Percentiles rank a stretch among this genome's conserved stretches.
Evolutionary conservation across 2,113 vertebrate species (phyloP).

Genomic region (Atlantisia rogersi): DNA sequence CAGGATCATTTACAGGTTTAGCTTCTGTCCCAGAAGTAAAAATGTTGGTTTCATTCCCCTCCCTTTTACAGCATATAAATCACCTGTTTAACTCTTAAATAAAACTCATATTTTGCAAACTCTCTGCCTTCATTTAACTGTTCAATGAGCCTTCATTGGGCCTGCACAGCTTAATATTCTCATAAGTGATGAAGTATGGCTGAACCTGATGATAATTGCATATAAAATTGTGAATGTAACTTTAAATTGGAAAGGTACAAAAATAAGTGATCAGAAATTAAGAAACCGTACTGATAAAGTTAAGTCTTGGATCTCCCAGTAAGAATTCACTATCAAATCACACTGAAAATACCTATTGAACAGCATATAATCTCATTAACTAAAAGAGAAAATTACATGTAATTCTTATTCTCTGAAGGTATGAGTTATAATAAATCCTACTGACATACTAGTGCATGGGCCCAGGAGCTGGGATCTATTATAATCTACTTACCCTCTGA

Average conservation of each 20-base stretch:
- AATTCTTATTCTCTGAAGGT: conserved; percentile 48
- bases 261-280: neutral
- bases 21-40: neutral
- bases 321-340: neutral
- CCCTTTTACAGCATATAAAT: neutral
- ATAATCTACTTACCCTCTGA: conserved; percentile 48
- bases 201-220: neutral
- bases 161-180: neutral
- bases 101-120: neutral
- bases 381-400: conserved; percentile 10
- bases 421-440: conserved; percentile 17
- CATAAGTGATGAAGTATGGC: neutral
- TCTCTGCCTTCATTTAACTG: neutral
- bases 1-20: neutral
- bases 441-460: neutral
- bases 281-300: neutral
- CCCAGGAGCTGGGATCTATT: neutral
- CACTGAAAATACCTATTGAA: neutral
- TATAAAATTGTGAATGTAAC: neutral
- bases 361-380: conserved; percentile 36
- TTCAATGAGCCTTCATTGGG: neutral
- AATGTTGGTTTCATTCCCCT: neutral
- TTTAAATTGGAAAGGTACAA: neutral
- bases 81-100: neutral
- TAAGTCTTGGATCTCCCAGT: neutral